Percentiles rank a stretch among this genome's conserved stretches.
These are phyloP conservation scores for Leptopterna dolabrata DNA, from an alignment of 2,888 invertebrate genomes.

Conservation along the genomic window DNA sequence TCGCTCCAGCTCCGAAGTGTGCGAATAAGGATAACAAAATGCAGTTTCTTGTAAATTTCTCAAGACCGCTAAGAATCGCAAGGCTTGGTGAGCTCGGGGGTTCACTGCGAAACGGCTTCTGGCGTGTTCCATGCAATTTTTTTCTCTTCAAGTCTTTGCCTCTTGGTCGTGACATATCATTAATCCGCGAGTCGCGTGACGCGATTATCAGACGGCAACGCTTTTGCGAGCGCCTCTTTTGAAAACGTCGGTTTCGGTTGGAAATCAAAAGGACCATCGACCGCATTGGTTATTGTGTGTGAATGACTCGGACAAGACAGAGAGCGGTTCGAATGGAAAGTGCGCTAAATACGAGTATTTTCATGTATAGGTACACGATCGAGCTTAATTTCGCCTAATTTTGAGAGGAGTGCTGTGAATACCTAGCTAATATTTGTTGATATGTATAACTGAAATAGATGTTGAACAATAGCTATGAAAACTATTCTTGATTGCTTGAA, in stretches of 20 bases:
- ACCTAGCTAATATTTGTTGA: no score
- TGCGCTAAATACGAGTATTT: no score
- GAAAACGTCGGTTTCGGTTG: not conserved
- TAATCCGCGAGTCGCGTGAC: slow-evolving; percentile 10
- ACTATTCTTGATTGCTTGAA: no score
- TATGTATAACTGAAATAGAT: no score
- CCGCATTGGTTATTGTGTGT: not conserved
- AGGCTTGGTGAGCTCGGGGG: not conserved
- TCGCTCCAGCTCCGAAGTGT: not conserved
- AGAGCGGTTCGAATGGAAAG: no score
- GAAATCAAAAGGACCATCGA: not conserved
- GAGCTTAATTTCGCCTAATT: no score
- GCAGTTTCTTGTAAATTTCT: not conserved
- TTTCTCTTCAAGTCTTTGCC: not conserved
- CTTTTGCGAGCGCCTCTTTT: not conserved
- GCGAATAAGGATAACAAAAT: not conserved
- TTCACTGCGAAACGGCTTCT: not conserved
- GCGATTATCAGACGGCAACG: not conserved
- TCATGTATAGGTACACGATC: no score
- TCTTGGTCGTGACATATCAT: not conserved
- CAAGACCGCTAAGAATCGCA: not conserved
- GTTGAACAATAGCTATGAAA: no score
- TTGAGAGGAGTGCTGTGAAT: no score
- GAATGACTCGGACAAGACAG: not conserved
- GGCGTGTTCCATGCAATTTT: slow-evolving; percentile 4